A percentile compares a stretch with the other conserved stretches of the same genome.
Conservation (phyloP, 2,113 vertebrate species). For the Periophthalmus modestus region DNA sequence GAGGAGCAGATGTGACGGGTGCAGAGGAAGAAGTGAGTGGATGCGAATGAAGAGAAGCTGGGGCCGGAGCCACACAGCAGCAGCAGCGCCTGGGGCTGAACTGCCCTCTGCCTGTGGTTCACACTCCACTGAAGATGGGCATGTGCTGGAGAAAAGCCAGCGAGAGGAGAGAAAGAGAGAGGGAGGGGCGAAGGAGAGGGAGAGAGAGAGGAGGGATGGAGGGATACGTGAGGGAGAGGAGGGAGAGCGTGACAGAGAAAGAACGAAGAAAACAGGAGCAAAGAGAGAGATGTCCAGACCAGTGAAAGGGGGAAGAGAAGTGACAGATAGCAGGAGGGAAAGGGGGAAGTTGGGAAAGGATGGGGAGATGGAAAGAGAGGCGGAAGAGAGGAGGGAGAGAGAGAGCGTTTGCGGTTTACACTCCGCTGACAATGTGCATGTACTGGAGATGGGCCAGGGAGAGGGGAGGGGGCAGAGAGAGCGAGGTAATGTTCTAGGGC, state of each 20-base stretch:
- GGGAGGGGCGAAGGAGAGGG: too few relatives aligned
- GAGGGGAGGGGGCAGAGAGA: too few relatives aligned
- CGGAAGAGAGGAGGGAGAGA: too few relatives aligned
- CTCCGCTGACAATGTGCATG: too few relatives aligned
- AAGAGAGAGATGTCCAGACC: not conserved
- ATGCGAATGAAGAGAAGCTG: constrained; percentile 36
- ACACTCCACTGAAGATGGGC: constrained; percentile 20
- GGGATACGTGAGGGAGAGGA: too few relatives aligned
- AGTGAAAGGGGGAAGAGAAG: too few relatives aligned
- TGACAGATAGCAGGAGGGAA: not conserved
- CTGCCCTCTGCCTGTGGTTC: constrained; percentile 32
- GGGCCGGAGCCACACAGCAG: constrained; percentile 4
- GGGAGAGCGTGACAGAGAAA: not conserved
- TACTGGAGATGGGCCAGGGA: too few relatives aligned
- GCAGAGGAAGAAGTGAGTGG: constrained; percentile 10
- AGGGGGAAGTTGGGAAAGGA: not conserved
- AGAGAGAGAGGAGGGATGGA: too few relatives aligned
- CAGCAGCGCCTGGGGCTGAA: constrained; percentile 47
- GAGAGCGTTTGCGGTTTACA: too few relatives aligned
- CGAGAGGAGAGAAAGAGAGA: not conserved
- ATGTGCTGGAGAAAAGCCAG: not conserved
- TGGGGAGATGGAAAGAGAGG: not conserved
- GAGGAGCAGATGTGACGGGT: too few relatives aligned
- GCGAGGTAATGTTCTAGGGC: too few relatives aligned
- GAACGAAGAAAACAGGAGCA: too few relatives aligned